A percentile compares a stretch with the other conserved stretches of the same genome.
Conservation (phyloP, 2,888 invertebrate genomes). For the Saturnia pavonia region DNA sequence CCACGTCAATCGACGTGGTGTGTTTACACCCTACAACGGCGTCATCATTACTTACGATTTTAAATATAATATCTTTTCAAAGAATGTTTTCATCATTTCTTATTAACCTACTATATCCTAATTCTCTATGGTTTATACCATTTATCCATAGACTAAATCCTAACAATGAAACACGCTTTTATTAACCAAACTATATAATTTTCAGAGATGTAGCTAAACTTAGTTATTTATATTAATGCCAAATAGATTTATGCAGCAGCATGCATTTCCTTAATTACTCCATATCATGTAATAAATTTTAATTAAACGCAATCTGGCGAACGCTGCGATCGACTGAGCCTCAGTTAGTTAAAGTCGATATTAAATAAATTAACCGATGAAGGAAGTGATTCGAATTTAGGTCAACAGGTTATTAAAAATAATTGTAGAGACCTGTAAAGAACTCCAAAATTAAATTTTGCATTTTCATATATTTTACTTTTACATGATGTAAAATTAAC, state of each 20-base stretch:
- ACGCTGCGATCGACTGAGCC: slow-evolving; percentile 28
- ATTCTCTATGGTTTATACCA: neutral
- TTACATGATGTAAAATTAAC: neutral
- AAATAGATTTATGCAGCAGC: slow-evolving; percentile 2
- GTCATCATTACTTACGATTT: too few species aligned
- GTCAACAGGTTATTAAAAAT: slow-evolving; percentile 28
- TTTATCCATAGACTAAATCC: neutral
- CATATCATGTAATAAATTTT: slow-evolving; percentile 26
- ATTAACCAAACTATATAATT: neutral
- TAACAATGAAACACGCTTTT: neutral
- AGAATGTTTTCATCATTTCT: too few species aligned
- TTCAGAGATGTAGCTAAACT: neutral
- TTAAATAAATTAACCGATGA: slow-evolving; percentile 51
- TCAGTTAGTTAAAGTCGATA: slow-evolving; percentile 43
- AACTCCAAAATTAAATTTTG: too few species aligned
- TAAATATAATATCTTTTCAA: too few species aligned
- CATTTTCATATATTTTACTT: neutral
- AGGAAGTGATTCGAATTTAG: slow-evolving; percentile 46
- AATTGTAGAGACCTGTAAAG: slow-evolving; percentile 19
- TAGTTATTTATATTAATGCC: slow-evolving; percentile 2
- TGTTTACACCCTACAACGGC: too few species aligned
- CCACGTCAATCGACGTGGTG: too few species aligned
- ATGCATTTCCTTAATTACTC: slow-evolving; percentile 12
- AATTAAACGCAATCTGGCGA: slow-evolving; percentile 41
- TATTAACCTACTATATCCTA: too few species aligned